These are phyloP conservation scores for Elephas maximus DNA, from an alignment of 2,113 vertebrate genomes.

Conservation along the genomic window DNA sequence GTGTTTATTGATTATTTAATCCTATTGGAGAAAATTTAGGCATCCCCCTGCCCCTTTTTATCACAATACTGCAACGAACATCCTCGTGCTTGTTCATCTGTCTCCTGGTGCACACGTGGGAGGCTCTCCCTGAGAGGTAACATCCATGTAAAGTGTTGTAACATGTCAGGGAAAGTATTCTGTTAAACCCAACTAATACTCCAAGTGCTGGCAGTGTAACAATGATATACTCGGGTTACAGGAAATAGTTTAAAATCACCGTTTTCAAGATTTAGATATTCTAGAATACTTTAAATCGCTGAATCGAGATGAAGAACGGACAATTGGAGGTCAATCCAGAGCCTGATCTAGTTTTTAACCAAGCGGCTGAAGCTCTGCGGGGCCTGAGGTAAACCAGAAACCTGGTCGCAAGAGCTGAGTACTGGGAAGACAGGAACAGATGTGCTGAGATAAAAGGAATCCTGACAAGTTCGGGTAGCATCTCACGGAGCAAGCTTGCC, in stretches of 20 bases:
- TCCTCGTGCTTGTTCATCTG: background rate
- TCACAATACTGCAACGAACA: background rate
- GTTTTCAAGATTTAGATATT: background rate
- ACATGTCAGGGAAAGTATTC: background rate
- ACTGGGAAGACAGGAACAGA: slow-evolving; percentile 27
- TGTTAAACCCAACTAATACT: slow-evolving; percentile 30
- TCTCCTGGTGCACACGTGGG: background rate
- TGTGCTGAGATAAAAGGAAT: background rate
- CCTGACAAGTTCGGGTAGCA: slow-evolving; percentile 57
- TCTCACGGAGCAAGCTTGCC: slow-evolving; percentile 51
- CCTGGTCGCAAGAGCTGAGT: slow-evolving; percentile 58
- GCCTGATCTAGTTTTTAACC: background rate
- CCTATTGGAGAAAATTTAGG: background rate
- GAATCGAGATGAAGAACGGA: background rate
- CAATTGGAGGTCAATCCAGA: background rate
- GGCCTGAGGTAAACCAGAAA: slow-evolving; percentile 55
- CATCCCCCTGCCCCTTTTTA: background rate
- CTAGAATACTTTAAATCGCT: slow-evolving; percentile 9
- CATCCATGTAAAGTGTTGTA: slow-evolving; percentile 21
- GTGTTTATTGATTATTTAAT: background rate
- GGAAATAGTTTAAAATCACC: background rate
- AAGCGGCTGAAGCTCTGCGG: background rate
- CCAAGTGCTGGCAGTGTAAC: background rate
- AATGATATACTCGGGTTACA: background rate
- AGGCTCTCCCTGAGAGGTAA: background rate